These are phyloP conservation scores for Promerops cafer DNA, from an alignment of 2,113 vertebrate genomes.

Conservation along the genomic window DNA sequence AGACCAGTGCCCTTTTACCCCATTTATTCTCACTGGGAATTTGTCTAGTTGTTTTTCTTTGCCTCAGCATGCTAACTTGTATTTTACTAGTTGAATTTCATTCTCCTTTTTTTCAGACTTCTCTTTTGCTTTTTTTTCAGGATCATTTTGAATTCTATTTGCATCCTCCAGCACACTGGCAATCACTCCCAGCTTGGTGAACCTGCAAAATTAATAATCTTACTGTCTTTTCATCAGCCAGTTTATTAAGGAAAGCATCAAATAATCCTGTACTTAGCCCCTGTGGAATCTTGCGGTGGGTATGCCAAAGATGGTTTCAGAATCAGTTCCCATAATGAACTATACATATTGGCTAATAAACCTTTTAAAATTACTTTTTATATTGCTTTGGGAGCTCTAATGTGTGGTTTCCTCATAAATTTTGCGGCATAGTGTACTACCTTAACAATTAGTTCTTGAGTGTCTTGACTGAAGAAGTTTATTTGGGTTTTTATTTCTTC, in stretches of 20 bases:
- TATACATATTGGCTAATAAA: background rate
- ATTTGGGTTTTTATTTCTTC: background rate
- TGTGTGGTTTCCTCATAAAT: background rate
- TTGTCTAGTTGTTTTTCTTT: background rate
- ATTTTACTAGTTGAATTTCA: background rate
- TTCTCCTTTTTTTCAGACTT: background rate
- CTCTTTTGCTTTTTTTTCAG: background rate
- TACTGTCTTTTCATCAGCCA: background rate
- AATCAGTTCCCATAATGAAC: background rate
- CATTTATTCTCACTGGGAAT: background rate
- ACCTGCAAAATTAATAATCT: conserved; percentile 1
- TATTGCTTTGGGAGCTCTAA: background rate
- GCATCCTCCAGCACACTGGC: background rate
- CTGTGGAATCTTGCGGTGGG: background rate
- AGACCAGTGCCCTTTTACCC: background rate
- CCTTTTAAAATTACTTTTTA: background rate
- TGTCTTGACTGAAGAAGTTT: background rate
- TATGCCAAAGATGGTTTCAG: background rate
- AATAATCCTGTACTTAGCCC: background rate
- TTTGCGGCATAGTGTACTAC: background rate
- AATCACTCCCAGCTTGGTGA: background rate
- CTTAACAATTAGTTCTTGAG: background rate
- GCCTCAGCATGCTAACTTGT: background rate
- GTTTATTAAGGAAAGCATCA: background rate
- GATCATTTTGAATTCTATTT: background rate